These are phyloP conservation scores for Bacillus rossius DNA, from an alignment of 1,140 invertebrate species.

Conservation along the genomic window DNA sequence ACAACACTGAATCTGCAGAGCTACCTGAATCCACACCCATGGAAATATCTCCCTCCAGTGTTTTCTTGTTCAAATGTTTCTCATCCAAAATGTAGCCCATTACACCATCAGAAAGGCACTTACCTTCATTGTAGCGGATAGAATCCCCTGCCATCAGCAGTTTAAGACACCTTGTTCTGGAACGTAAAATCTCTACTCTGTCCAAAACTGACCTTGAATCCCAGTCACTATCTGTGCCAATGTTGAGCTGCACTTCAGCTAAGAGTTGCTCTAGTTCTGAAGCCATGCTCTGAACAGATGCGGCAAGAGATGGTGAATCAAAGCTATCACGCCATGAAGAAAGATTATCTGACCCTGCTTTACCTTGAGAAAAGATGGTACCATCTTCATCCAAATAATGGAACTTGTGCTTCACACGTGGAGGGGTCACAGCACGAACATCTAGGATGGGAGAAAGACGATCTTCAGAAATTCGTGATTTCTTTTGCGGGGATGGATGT, in stretches of 20 bases:
- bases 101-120: not conserved
- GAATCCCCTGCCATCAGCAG: not conserved
- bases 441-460: conserved; percentile 39
- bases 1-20: too few relatives aligned
- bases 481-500: too few relatives aligned
- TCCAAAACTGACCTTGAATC: not conserved
- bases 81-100: not conserved
- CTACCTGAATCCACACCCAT: too few relatives aligned
- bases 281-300: conserved; percentile 41
- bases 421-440: conserved; percentile 36
- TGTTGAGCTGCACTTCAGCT: not conserved
- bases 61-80: not conserved
- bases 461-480: conserved; percentile 16
- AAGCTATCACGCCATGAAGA: not conserved
- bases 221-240: not conserved
- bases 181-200: conserved; percentile 10
- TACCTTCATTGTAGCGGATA: conserved; percentile 8
- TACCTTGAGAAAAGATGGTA: conserved; percentile 9
- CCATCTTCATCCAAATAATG: conserved; percentile 23
- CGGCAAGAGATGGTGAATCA: conserved; percentile 2
- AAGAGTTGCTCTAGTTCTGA: conserved; percentile 24
- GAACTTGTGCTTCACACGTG: conserved; percentile 35
- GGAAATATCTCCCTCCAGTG: not conserved
- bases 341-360: not conserved
- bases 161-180: not conserved